Base-by-base conservation (phyloP, 2,113 vertebrate genomes). In the Monopterus albus region DNA sequence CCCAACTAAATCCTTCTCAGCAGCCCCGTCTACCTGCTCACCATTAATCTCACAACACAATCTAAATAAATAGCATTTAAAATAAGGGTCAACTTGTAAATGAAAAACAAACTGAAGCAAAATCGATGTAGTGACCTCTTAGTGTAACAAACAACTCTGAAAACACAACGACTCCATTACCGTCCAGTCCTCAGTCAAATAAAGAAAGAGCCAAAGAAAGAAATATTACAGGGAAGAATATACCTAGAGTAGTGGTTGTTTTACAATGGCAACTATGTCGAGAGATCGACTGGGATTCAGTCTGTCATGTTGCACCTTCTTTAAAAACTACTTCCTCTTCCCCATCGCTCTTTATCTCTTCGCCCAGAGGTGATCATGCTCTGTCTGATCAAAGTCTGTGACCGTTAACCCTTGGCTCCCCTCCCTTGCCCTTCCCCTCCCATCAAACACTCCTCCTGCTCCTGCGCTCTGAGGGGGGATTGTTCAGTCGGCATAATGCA, bases 401-500 rank as follows among this genome's bases (percentile, higher is more conserved):
- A 88, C 80, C 83, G 73, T 69, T 61, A 62, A 60, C 73, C 82
- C 64, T 55, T 14, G 45, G 47, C 66, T 56, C 49, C 72, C 71
- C 60, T 64, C 57, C 47, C 59, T 20, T 45, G 46, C 74, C 26
- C 23, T 3, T 7, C 7, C 40, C 42, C n/a, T 20, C 45, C 58
- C 29, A 6, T 26, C 75, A 20, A 61, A 23, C 26, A 5, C 56
- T 52, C 25, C 57, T 31, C 50, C 58, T 5, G 10, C 57, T 76
- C 47, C 63, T 46, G 66, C 11, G 29, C 33, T 50, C 39, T 14
- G 65, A 51, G 25, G 42, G 13, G 39, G 60, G 73, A 64, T 47
- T 52, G 59, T 67, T 96, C 93, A 99, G 85, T 99, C 97, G 0
- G 96, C 96, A 79, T 99, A 99, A 92, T 99, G 98, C 98, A 99